Evolutionary conservation across 2,888 invertebrate species (phyloP), one percentile per base, ranked within the genome.

Genomic region (Dioctria linearis): DNA sequence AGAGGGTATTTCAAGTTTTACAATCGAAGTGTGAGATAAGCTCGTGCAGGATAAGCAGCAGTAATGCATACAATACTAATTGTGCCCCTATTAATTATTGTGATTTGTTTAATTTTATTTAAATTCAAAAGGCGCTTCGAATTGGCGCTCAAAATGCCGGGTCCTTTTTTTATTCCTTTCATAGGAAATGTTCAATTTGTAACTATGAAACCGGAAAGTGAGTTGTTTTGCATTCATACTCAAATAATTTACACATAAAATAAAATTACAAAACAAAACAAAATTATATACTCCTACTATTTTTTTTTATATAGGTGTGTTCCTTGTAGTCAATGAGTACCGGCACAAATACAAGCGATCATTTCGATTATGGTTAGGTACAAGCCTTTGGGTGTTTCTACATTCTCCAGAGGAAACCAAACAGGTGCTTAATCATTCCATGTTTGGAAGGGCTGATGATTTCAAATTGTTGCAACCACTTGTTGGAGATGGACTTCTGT

Each of bases 321-420:
- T 11, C 49, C 78, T 85, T 25, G 83, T 84, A 3, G 85, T 88
- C 49, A 85, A 86, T 51, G 84, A 86, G 54, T 79, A 85, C 39
- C 85, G 87, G 3, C 84, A 85, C 37, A 84, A 83, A n/a, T 87
- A 85, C 43, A 82, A 85, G 3, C 80, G 83, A 78, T 85, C 87
- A 5, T 88, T 86, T 83, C 86, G 88, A 5, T 82, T 88, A 0
- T 88, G 88, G 87, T 69, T 88, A 54, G 88, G 88, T 0, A 85
- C 87, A 5, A 84, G 86, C 78, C 82, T 88, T 13, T 88, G 88
- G 88, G 86, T 88, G 3, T 88, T 88, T 75, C 80, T 88, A 2
- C 85, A 87, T 80, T 84, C 84, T 5, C 85, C 88, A 3, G 85
- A 87, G 80, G 88, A 88, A 80, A 84, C 86, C 3, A 85, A 86